Percentiles rank a stretch among this genome's conserved stretches.
Evolutionary conservation across 1,140 invertebrate genomes (phyloP).

Genomic region (Lysiphlebus fabarum): DNA sequence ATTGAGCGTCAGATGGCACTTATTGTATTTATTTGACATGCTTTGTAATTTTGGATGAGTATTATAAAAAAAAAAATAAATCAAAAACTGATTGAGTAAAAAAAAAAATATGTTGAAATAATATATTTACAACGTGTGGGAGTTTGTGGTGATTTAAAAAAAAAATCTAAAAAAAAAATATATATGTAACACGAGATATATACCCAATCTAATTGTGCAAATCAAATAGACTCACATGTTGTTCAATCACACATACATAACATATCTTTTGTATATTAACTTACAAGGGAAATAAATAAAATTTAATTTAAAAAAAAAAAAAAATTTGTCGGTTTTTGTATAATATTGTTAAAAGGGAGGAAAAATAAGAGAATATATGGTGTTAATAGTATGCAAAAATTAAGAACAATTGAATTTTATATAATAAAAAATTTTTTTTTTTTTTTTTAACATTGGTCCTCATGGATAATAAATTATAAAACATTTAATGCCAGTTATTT

Average conservation of each 20-base stretch:
- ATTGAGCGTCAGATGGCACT: constrained; percentile 54
- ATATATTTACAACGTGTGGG: constrained; percentile 28
- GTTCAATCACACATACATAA: too few species aligned
- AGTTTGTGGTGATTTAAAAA: constrained; percentile 26
- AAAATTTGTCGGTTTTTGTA: constrained; percentile 23
- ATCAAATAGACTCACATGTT: too few species aligned
- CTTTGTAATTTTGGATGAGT: constrained; percentile 36
- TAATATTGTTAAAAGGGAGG: constrained; percentile 26
- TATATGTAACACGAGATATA: too few species aligned
- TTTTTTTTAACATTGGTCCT: constrained; percentile 38
- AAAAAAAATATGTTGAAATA: neutral
- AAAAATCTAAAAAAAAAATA: too few species aligned
- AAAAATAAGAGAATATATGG: constrained; percentile 28
- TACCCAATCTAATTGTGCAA: too few species aligned
- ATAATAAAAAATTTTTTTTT: constrained; percentile 45
- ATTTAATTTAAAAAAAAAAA: too few species aligned
- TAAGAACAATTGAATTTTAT: constrained; percentile 50
- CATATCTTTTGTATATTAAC: too few species aligned
- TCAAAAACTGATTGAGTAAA: too few species aligned
- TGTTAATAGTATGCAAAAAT: constrained; percentile 56
- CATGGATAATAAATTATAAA: constrained; percentile 6
- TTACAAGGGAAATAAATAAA: too few species aligned
- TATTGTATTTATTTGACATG: constrained; percentile 52
- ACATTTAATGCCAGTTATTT: constrained; percentile 39
- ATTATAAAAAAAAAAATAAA: too few species aligned